Evolutionary conservation across 1,140 invertebrate species (phyloP), one percentile per base, ranked within the genome.

Genomic region (Zaprionus lachaisei): DNA sequence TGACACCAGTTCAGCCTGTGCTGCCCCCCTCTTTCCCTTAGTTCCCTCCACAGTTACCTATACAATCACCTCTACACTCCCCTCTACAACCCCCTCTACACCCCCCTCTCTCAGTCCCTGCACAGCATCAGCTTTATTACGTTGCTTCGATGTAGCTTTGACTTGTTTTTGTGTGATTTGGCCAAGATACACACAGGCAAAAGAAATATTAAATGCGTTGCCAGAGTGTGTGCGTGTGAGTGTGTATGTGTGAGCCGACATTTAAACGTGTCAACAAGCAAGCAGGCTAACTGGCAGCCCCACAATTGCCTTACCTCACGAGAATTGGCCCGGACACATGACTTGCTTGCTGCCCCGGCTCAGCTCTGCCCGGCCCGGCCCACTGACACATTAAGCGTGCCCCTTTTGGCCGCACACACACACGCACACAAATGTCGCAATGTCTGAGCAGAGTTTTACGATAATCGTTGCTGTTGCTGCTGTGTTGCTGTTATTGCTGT

Each of bases 251-350:
- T 81, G 77, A 89, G 71, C 65, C 72, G 68, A 66, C 80, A 83
- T 79, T 85, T 84, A 89, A 87, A 87, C 84, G 83, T 87, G 84
- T 87, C 84, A 87, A 90, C 84, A 86, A 89, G 71, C 83, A 90
- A 76, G 75, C 75, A 81, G 79, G 78, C 70, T 80, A 83, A 82
- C 76, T 86, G 69, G 57, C 80, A 83, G 77, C 31, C 34, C 57
- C 26, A 62, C 65, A 58, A 58, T 41, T 47, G 12, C 12, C 72
- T 55, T 17, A 65, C 68, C 73, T 72, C 68, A 14, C 44, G 67
- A 80, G 63, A 75, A 86, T 69, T 66, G 77, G 65, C 57, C 62
- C 68, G 73, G 62, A 72, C 67, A 72, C 51, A 62, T 49, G 34
- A 44, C 64, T 20, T 56, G 37, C 6, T 26, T 38, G 34, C 20